A percentile compares a stretch with the other conserved stretches of the same genome.
These are phyloP conservation scores for Nasonia oneida DNA, from an alignment of 2,888 invertebrate species.

Conservation along the genomic window DNA sequence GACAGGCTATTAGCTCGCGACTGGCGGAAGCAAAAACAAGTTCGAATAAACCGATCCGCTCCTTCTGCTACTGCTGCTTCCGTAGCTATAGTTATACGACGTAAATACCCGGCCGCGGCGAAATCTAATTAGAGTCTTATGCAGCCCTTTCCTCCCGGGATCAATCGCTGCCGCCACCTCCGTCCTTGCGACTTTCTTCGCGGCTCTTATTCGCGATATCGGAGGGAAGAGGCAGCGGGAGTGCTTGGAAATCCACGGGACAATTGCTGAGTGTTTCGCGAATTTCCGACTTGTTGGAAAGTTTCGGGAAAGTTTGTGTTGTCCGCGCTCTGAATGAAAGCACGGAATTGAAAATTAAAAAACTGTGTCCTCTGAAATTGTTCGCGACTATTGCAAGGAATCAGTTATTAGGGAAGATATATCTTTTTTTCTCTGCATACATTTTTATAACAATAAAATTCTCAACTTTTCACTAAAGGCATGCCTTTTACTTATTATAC, in stretches of 20 bases:
- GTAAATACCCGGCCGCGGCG: conserved; percentile 35
- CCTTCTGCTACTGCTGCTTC: not conserved
- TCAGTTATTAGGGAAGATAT: not conserved
- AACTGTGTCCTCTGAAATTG: not conserved
- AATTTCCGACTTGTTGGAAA: conserved; percentile 5
- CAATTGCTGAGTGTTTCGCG: conserved; percentile 31
- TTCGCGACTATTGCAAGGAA: not conserved
- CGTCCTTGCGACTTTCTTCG: not conserved
- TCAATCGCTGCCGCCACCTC: conserved; percentile 42
- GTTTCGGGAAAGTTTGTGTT: not conserved
- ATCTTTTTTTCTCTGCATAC: too few species aligned
- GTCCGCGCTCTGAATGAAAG: not conserved
- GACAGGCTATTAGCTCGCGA: conserved; percentile 62
- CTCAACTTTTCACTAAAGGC: conserved; percentile 37
- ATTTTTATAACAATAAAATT: conserved; percentile 31
- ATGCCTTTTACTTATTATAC: conserved; percentile 41
- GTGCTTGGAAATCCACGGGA: conserved; percentile 3
- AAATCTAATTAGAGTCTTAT: conserved; percentile 66
- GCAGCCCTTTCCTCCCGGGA: conserved; percentile 55
- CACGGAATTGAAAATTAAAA: not conserved
- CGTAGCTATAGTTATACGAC: not conserved
- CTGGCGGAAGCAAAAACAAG: conserved; percentile 58
- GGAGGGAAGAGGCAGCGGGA: not conserved
- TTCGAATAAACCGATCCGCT: conserved; percentile 60
- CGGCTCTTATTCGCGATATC: not conserved